phyloP scores from a whole-genome alignment of 2,888 invertebrate genomes.

The Drosophila tanythrix region DNA sequence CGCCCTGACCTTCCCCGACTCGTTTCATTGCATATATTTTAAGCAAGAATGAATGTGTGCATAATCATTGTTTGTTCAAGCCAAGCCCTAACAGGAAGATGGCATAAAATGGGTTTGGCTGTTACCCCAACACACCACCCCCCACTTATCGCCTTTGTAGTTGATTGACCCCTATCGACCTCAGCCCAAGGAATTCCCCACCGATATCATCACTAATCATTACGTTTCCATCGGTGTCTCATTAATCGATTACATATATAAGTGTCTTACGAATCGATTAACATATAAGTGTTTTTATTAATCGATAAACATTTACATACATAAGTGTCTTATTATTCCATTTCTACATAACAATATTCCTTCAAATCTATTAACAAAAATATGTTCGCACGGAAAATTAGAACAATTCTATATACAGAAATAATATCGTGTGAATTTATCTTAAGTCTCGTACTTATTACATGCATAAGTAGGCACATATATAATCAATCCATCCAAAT shows the following conservation, averaged over 20 bases:
- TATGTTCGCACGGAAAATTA: slow-evolving; percentile 15
- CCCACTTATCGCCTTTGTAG: slow-evolving; percentile 3
- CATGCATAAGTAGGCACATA: slow-evolving; percentile 7
- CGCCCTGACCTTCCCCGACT: not conserved
- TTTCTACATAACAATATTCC: slow-evolving; percentile 2
- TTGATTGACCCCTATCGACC: slow-evolving; percentile 9
- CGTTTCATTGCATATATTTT: slow-evolving; percentile 17
- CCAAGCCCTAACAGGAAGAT: not conserved
- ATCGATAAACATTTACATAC: slow-evolving; percentile 7
- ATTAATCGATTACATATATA: slow-evolving; percentile 17
- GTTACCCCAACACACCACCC: not conserved
- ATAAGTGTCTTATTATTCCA: slow-evolving; percentile 9
- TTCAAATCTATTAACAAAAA: not conserved
- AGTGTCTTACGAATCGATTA: slow-evolving; percentile 11
- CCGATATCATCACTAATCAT: slow-evolving; percentile 7
- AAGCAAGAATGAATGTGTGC: slow-evolving; percentile 22
- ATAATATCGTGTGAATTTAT: slow-evolving; percentile 19
- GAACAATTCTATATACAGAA: not conserved
- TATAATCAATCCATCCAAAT: slow-evolving; percentile 12
- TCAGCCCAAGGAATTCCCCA: not conserved
- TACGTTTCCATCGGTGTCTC: slow-evolving; percentile 14
- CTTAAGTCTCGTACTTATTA: slow-evolving; percentile 5
- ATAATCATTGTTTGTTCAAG: slow-evolving; percentile 23
- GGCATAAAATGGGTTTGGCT: slow-evolving; percentile 6
- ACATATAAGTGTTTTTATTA: slow-evolving; percentile 2